phyloP scores from a whole-genome alignment of 1,140 invertebrate species.

The Conopomorpha cramerella region DNA sequence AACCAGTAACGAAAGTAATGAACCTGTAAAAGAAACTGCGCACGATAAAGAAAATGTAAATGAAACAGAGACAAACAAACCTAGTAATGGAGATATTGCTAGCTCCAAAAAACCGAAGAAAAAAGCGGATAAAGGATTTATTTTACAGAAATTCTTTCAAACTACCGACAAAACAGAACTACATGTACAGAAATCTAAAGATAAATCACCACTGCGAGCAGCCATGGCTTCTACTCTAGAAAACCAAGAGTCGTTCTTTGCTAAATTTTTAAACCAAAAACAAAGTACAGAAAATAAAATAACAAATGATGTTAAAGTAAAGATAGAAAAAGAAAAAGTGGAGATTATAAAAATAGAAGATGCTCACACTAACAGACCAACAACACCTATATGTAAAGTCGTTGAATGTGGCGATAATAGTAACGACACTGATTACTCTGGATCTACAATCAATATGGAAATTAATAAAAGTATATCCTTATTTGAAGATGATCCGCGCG shows the following conservation, averaged over 20 bases:
- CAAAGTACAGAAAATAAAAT: constrained; percentile 4
- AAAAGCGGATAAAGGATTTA: constrained; percentile 23
- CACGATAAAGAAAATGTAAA: no score
- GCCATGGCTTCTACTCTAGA: constrained; percentile 24
- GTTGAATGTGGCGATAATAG: constrained; percentile 25
- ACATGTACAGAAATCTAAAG: background rate
- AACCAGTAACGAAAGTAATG: constrained; percentile 14
- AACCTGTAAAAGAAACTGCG: no score
- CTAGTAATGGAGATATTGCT: constrained; percentile 31
- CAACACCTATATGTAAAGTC: constrained; percentile 18
- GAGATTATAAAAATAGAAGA: constrained; percentile 1
- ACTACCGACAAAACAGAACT: background rate
- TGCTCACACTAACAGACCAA: constrained; percentile 5
- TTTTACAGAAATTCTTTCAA: constrained; percentile 31
- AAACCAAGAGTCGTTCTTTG: constrained; percentile 55
- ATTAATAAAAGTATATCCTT: constrained; percentile 50
- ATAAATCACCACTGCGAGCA: constrained; percentile 2
- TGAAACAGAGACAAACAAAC: constrained; percentile 19
- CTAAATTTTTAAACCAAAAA: constrained; percentile 34
- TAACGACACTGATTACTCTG: constrained; percentile 38
- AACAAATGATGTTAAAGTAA: no score
- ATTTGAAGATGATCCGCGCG: constrained; percentile 32
- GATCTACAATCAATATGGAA: constrained; percentile 47
- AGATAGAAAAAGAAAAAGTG: constrained; percentile 11
- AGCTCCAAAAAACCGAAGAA: background rate